Evolutionary conservation across 92 coral and sea anemone species (phyloP).

Genomic region (Metridium senile): DNA sequence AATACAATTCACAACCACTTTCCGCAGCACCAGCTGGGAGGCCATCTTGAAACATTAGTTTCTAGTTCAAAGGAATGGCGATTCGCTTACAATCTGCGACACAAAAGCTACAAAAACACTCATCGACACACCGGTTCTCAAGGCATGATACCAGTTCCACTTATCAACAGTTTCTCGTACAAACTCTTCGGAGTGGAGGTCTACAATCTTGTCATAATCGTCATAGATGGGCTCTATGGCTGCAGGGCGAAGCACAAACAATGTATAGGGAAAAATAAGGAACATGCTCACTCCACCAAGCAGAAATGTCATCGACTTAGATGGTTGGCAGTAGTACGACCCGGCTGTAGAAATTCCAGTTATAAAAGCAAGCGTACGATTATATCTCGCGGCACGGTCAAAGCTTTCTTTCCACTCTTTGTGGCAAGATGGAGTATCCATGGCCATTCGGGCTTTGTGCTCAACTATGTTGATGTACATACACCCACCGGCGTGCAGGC

Average conservation of each 20-base stretch:
- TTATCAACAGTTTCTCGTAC: slow-evolving; percentile 67
- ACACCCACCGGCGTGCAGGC: slow-evolving; percentile 70
- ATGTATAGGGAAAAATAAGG: slow-evolving; percentile 67
- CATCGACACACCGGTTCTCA: slow-evolving; percentile 56
- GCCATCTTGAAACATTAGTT: too few species aligned
- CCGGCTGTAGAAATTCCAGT: slow-evolving; percentile 60
- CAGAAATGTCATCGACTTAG: slow-evolving; percentile 63
- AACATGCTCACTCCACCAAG: slow-evolving; percentile 66
- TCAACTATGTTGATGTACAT: slow-evolving; percentile 70
- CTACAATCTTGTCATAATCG: slow-evolving; percentile 54
- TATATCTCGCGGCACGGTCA: slow-evolving; percentile 55
- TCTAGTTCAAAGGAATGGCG: slow-evolving; percentile 25
- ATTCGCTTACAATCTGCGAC: slow-evolving; percentile 44
- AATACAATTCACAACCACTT: too few species aligned
- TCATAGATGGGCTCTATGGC: slow-evolving; percentile 88
- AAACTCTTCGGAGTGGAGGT: slow-evolving; percentile 69
- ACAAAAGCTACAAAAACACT: slow-evolving; percentile 66
- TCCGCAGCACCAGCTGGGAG: too few species aligned
- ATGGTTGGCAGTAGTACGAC: slow-evolving; percentile 68
- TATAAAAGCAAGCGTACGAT: slow-evolving; percentile 56
- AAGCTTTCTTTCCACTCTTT: slow-evolving; percentile 63
- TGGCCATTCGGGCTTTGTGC: slow-evolving; percentile 75
- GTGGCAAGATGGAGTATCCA: slow-evolving; percentile 65
- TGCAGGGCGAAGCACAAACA: slow-evolving; percentile 67
- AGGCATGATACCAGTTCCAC: slow-evolving; percentile 75